Base-by-base conservation (phyloP, 64 coral and sea anemone species). In the Exaiptasia diaphana region DNA sequence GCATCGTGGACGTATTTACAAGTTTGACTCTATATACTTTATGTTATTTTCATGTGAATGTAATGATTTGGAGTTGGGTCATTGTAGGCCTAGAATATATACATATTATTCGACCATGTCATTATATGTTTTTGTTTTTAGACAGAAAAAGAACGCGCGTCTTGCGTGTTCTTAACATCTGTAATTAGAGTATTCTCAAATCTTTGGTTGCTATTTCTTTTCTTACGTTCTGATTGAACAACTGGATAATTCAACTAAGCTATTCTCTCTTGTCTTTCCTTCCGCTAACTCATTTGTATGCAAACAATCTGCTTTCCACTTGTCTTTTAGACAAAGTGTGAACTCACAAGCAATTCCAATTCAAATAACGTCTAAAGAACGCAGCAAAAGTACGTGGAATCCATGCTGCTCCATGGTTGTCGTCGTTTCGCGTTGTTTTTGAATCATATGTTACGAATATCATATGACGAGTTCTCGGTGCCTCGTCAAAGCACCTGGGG, bases 401-500 rank as follows among this genome's bases (percentile, higher is more conserved):
- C 61, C 30, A 65, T 65, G 61, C 61, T 65, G 61, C 61, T 65
- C 61, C 17, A 20, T 65, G 32, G 32, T 65, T 65, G 32, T 64
- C 61, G 32, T 65, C 32, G 61, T 65, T 65, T 20, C 61, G 61
- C 61, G 61, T 65, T 65, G 61, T 65, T 65, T 65, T 65, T 28
- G 61, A 65, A 65, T 65, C 61, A 65, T 65, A 65, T 65, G 61
- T 65, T 26, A 35, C 61, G 61, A 65, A 65, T 65, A 65, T 65
- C 61, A 65, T 65, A 65, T 65, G 61, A 65, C 61, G 61, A 65
- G 61, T 65, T 65, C 61, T 35, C 61, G 61, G 61, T 35, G 61
- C 61, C 61, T 85, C 50, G 40, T 40, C 45, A 41, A 21, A 38
- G 49, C 89, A 91, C 89, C 81, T 90, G 81, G 73, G 89, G 81